Percentiles rank a stretch among this genome's conserved stretches.
phyloP scores from a whole-genome alignment of 2,113 vertebrate species.

The Donacobius atricapilla region DNA sequence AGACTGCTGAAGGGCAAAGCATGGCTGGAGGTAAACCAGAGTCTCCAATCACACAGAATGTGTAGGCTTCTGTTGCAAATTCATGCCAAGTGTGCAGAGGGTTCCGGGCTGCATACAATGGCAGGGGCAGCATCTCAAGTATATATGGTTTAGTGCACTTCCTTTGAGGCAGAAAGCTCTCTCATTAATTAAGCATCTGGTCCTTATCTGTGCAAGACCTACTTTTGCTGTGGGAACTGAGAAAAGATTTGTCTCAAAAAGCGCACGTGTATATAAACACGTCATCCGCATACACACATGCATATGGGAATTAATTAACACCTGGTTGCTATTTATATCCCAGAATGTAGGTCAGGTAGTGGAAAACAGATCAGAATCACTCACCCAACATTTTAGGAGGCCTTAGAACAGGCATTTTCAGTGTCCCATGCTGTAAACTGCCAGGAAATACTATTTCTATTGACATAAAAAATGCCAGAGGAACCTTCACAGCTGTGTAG shows the following conservation, averaged over 20 bases:
- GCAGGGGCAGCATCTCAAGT: neutral
- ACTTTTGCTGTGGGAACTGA: neutral
- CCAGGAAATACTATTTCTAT: neutral
- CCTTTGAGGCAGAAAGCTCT: neutral
- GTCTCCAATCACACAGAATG: neutral
- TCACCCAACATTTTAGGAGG: neutral
- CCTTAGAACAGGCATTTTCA: neutral
- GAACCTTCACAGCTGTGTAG: neutral
- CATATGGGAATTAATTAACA: conserved; percentile 20
- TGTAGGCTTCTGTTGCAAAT: neutral
- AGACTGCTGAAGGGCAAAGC: neutral
- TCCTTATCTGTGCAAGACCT: neutral
- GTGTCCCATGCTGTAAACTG: neutral
- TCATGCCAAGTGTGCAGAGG: neutral
- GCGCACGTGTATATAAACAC: neutral
- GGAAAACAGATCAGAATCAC: neutral
- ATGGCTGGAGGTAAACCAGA: neutral
- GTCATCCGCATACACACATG: neutral
- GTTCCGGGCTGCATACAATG: rapidly evolving
- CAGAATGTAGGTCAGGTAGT: neutral
- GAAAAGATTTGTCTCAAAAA: neutral
- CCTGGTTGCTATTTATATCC: conserved; percentile 33
- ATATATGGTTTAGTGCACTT: neutral
- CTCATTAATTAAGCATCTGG: neutral
- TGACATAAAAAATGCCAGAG: neutral